These are phyloP conservation scores for Sesia apiformis DNA, from an alignment of 2,888 invertebrate genomes.

Conservation along the genomic window DNA sequence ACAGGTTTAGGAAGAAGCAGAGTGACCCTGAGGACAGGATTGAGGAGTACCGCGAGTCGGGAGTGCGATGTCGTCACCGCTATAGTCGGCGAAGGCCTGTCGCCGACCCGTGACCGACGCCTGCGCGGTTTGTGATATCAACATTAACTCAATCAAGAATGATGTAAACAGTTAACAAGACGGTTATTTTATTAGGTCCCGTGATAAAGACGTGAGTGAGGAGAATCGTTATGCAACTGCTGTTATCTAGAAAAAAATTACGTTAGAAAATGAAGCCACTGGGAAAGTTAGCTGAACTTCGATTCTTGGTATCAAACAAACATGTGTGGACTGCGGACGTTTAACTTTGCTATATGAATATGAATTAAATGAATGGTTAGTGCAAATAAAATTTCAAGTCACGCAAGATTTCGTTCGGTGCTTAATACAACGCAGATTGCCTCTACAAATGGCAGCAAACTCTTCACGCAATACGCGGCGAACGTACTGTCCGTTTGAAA, in stretches of 20 bases:
- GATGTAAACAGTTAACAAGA: slow-evolving; percentile 9
- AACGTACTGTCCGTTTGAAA: neutral
- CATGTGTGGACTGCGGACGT: no score
- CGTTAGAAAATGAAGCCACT: no score
- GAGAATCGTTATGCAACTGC: no score
- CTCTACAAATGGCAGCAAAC: no score
- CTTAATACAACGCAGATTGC: neutral
- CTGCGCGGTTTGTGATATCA: slow-evolving; percentile 19
- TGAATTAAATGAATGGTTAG: neutral
- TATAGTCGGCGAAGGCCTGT: slow-evolving; percentile 59
- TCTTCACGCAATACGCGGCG: no score
- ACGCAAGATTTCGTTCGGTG: neutral
- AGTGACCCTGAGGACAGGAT: slow-evolving; percentile 18
- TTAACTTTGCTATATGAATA: neutral
- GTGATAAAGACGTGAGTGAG: no score
- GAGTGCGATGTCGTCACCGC: slow-evolving; percentile 58
- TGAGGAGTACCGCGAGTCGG: slow-evolving; percentile 26
- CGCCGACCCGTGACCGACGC: slow-evolving; percentile 30
- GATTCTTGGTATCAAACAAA: no score
- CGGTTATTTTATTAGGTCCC: neutral
- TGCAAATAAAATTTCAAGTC: neutral
- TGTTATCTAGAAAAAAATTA: no score
- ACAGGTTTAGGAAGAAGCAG: slow-evolving; percentile 12
- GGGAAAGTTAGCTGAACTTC: no score
- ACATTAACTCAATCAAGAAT: slow-evolving; percentile 19